Conservation (phyloP, 1,140 invertebrate genomes). For the Hirudo medicinalis region DNA sequence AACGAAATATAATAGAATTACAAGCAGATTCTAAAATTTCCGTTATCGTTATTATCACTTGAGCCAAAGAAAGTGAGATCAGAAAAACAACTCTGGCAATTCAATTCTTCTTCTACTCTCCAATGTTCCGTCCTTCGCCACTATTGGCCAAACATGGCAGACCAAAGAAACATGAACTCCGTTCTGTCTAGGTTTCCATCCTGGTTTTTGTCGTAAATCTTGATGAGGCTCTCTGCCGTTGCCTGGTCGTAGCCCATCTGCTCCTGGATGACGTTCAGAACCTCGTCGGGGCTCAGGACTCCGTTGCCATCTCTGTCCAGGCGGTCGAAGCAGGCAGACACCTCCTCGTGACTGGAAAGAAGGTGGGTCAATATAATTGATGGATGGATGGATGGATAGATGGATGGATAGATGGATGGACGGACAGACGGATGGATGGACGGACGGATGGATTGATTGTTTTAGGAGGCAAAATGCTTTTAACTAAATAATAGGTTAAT, state of each 20-base stretch:
- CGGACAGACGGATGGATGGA: no score
- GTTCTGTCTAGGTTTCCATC: constrained; percentile 22
- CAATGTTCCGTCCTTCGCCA: no score
- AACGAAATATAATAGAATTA: no score
- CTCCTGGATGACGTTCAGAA: constrained; percentile 20
- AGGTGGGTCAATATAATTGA: neutral
- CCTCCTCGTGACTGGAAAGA: constrained; percentile 19
- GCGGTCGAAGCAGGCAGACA: constrained; percentile 19
- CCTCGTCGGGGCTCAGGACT: constrained; percentile 21
- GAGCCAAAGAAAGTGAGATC: no score
- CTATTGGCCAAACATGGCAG: constrained; percentile 21
- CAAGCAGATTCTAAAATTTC: no score
- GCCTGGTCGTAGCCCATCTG: constrained; percentile 20
- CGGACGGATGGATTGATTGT: neutral
- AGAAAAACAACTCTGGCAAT: no score
- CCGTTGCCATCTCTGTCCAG: constrained; percentile 24
- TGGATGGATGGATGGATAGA: neutral
- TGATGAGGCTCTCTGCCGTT: constrained; percentile 15
- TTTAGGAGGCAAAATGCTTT: no score
- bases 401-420: no score
- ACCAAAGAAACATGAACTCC: constrained; percentile 22
- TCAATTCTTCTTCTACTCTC: no score
- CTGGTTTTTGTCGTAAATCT: constrained; percentile 22
- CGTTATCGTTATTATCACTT: no score
- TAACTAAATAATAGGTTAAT: no score